A percentile compares a stretch with the other conserved stretches of the same genome.
Evolutionary conservation across 2,888 invertebrate genomes (phyloP).

Genomic region (Sclerodermus sp.): DNA sequence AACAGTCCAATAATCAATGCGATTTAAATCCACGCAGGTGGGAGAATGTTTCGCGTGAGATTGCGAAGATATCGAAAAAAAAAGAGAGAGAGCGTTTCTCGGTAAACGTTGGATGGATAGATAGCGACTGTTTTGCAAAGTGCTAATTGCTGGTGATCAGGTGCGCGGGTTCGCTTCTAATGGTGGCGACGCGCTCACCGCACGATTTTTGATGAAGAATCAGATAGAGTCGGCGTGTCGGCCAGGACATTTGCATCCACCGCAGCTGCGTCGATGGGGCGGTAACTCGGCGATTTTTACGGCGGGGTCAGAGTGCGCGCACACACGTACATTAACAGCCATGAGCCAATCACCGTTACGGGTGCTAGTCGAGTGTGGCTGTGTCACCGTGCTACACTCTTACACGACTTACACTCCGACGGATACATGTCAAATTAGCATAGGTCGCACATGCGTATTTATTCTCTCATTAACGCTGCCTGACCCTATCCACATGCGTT

Average conservation of each 20-base stretch:
- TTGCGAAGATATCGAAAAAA: too few relatives aligned
- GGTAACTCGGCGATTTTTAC: constrained; percentile 47
- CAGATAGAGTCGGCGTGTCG: background rate
- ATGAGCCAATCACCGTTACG: constrained; percentile 30
- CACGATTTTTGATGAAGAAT: too few relatives aligned
- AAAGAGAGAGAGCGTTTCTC: too few relatives aligned
- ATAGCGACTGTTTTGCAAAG: too few relatives aligned
- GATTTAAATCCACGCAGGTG: too few relatives aligned
- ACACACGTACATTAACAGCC: constrained; percentile 38
- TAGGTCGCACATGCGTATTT: constrained; percentile 34
- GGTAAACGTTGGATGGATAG: too few relatives aligned
- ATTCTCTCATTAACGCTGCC: constrained; percentile 36
- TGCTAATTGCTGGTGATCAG: too few relatives aligned
- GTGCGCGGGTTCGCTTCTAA: too few relatives aligned
- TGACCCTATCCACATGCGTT: constrained; percentile 21
- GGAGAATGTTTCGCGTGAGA: too few relatives aligned
- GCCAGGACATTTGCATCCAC: constrained; percentile 28
- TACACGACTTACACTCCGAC: background rate
- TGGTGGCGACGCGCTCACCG: too few relatives aligned
- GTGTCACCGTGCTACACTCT: too few relatives aligned
- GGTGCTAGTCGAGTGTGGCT: background rate
- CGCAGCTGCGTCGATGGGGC: constrained; percentile 42
- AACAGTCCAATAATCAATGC: too few relatives aligned
- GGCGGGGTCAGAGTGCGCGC: constrained; percentile 45
- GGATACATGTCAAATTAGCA: constrained; percentile 32